These are phyloP conservation scores for Taeniopygia guttata DNA, from an alignment of 2,797 vertebrate species.

Conservation along the genomic window DNA sequence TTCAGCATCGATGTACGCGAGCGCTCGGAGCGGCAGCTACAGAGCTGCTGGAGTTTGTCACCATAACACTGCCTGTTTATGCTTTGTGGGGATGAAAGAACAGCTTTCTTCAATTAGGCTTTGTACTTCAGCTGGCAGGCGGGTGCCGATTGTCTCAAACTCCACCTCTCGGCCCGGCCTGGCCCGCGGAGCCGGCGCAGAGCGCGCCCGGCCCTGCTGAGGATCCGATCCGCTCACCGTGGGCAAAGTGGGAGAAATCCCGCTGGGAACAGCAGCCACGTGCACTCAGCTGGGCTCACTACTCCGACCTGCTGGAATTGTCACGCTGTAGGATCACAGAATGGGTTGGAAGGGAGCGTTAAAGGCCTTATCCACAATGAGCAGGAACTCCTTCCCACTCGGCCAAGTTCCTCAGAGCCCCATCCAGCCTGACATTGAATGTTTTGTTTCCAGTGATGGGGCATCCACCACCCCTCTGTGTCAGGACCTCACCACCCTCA, in stretches of 20 bases:
- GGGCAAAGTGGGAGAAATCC: neutral
- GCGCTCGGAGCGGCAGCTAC: conserved; percentile 43
- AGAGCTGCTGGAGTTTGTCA: conserved; percentile 65
- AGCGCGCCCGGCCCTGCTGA: neutral
- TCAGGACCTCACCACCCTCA: neutral
- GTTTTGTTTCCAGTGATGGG: neutral
- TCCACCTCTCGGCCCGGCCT: neutral
- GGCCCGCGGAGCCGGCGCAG: neutral
- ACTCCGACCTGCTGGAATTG: neutral
- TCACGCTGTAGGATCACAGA: rapidly evolving
- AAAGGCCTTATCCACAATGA: rapidly evolving
- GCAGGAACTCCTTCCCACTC: neutral
- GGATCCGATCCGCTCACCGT: rapidly evolving
- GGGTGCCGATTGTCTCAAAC: conserved; percentile 23
- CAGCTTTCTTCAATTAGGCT: conserved; percentile 65
- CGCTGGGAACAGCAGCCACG: neutral
- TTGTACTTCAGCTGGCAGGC: conserved; percentile 55
- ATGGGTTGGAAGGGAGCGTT: neutral
- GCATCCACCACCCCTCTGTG: neutral
- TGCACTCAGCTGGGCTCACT: neutral
- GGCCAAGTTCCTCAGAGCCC: neutral
- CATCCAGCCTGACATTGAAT: neutral
- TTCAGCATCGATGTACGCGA: neutral
- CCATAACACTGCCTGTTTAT: conserved; percentile 61
- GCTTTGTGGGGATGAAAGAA: conserved; percentile 55